Percentiles rank a stretch among this genome's conserved stretches.
Conservation (phyloP, 2,888 invertebrate genomes). For the Synergus umbraculus region DNA sequence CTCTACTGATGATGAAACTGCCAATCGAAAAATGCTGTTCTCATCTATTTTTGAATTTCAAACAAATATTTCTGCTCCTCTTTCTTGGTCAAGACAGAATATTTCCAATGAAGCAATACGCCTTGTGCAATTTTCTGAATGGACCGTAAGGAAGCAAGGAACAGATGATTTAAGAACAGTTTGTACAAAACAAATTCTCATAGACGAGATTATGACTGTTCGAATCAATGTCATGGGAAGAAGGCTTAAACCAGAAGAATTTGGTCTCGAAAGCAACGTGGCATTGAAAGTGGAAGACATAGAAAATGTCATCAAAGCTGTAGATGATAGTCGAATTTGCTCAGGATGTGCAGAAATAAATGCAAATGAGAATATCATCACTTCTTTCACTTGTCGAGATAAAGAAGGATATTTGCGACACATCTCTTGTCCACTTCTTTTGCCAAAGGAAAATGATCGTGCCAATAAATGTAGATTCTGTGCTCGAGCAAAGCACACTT, state of each 20-base stretch:
- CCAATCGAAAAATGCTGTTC: too few species aligned
- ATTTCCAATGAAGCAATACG: too few species aligned
- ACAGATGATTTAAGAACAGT: too few species aligned
- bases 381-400: background rate
- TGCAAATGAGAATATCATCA: background rate
- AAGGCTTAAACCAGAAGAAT: background rate
- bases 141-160: too few species aligned
- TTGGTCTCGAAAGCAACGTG: background rate
- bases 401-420: constrained; percentile 17
- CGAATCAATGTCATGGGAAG: background rate
- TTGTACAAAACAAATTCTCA: background rate
- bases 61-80: too few species aligned
- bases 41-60: too few species aligned
- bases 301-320: background rate
- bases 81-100: too few species aligned
- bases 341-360: constrained; percentile 7
- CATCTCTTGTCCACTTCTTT: background rate
- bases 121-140: too few species aligned
- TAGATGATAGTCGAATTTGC: constrained; percentile 1
- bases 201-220: background rate
- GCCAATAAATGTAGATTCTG: background rate
- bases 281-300: background rate
- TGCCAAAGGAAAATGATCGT: background rate
- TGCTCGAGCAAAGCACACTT: background rate
- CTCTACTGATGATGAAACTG: too few species aligned